Conservation (phyloP, 2,888 invertebrate genomes). For the Erannis defoliaria region DNA sequence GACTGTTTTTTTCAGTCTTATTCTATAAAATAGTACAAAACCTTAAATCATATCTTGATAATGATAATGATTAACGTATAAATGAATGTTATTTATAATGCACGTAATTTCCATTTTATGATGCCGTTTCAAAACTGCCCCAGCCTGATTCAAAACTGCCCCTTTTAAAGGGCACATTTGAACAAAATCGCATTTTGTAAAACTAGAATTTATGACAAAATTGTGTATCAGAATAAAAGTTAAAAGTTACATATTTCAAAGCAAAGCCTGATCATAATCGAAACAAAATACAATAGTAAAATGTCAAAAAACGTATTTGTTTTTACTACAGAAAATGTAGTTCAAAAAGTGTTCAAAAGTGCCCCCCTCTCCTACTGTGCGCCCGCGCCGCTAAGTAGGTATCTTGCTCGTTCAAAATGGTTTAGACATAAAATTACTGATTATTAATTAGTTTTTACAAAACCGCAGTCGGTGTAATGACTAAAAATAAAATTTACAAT, state of each 20-base stretch:
- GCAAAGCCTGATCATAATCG: not conserved
- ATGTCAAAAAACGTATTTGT: not conserved
- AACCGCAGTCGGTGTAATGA: too few relatives aligned
- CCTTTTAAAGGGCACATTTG: not conserved
- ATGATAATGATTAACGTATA: not conserved
- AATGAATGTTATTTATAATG: not conserved
- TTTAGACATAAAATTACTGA: too few relatives aligned
- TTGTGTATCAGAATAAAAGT: too few relatives aligned
- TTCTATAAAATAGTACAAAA: not conserved
- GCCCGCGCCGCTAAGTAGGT: too few relatives aligned
- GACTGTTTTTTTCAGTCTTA: not conserved
- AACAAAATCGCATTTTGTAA: too few relatives aligned
- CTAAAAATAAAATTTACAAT: too few relatives aligned
- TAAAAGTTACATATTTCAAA: too few relatives aligned
- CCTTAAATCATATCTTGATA: not conserved
- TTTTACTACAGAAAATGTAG: not conserved
- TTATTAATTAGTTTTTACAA: too few relatives aligned
- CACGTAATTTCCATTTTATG: not conserved
- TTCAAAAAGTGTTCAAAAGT: not conserved
- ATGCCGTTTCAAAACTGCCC: not conserved
- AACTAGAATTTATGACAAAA: too few relatives aligned
- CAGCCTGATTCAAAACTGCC: not conserved
- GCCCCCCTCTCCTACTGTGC: constrained; percentile 3
- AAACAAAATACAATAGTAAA: not conserved
- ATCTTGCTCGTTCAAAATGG: too few relatives aligned